These are phyloP conservation scores for Rallus limicola DNA, from an alignment of 2,113 vertebrate species.

Conservation along the genomic window DNA sequence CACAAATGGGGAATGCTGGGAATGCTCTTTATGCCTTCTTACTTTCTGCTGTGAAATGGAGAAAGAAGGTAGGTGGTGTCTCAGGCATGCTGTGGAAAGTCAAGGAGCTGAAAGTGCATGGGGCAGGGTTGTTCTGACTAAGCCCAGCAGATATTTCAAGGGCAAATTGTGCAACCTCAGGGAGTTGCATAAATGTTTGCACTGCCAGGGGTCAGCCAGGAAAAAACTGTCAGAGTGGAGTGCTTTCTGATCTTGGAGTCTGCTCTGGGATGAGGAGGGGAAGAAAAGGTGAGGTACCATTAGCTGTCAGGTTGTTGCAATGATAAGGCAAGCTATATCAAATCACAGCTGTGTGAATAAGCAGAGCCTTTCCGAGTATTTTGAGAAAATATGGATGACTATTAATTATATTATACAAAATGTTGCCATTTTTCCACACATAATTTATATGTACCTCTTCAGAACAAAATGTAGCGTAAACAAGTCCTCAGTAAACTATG, in stretches of 20 bases:
- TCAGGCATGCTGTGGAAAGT: neutral
- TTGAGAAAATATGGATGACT: neutral
- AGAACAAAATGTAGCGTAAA: neutral
- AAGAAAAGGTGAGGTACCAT: rapidly evolving
- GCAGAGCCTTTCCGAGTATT: neutral
- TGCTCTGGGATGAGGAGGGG: neutral
- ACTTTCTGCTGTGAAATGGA: neutral
- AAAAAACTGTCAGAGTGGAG: neutral
- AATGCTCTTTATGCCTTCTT: neutral
- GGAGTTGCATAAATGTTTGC: neutral
- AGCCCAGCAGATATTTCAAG: neutral
- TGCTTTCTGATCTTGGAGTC: neutral
- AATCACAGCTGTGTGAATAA: neutral
- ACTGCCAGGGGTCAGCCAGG: neutral
- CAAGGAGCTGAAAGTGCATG: rapidly evolving
- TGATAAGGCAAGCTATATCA: neutral
- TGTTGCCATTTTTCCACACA: neutral
- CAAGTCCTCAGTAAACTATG: neutral
- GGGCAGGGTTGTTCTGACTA: neutral
- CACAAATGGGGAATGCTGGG: neutral
- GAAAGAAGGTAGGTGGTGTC: neutral
- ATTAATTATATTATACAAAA: neutral
- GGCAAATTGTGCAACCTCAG: neutral
- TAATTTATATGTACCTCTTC: neutral
- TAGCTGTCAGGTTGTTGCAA: neutral